Evolutionary conservation across 2,113 vertebrate genomes (phyloP), one percentile per base, ranked within the genome.

Genomic region (Anhinga rufa): DNA sequence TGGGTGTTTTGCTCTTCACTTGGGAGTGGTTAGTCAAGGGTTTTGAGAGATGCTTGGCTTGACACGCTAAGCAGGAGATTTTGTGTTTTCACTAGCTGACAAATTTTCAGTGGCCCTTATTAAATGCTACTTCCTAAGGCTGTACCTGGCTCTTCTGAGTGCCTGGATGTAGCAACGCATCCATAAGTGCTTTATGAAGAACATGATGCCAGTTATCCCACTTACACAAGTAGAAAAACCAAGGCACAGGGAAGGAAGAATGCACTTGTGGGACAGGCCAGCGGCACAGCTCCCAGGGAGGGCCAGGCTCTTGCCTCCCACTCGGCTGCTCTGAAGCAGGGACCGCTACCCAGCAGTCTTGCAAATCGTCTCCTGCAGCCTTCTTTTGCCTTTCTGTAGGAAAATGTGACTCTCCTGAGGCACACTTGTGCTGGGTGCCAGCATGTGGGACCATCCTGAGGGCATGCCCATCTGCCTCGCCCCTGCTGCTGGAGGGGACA

Each of bases 371-470:
- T 87, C 32, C 31, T 72, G 61, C 42, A 55, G 48, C 52, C 20
- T 29, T 5, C 49, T 48, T 76, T 92, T 10, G 17, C 34, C 44
- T 69, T 78, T 66, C 57, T 2, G 0, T 78, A 51, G 32, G 51
- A 87, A 78, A 91, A 58, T 5, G 21, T 0, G 0, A 5, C 19
- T 76, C 38, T 85, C 20, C 42, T 0, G 1, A 70, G 46, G 51
- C 64, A 82, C 0, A 0, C 20, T 84, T 0, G 0, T 82, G 70
- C 28, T 82, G 52, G 42, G 12, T 75, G 66, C 71, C 3, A 5
- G 49, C 61, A 55, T 46, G 74, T 12, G 36, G 76, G 72, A 70
- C 55, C 4, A 9, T 57, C 74, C 48, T 0, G 10, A 72, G 77
- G 69, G 60, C 18, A 51, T 68, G 77, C n/a, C 55, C 5, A 1